Base-by-base conservation (phyloP, 2,113 vertebrate species). In the Ammospiza nelsoni region DNA sequence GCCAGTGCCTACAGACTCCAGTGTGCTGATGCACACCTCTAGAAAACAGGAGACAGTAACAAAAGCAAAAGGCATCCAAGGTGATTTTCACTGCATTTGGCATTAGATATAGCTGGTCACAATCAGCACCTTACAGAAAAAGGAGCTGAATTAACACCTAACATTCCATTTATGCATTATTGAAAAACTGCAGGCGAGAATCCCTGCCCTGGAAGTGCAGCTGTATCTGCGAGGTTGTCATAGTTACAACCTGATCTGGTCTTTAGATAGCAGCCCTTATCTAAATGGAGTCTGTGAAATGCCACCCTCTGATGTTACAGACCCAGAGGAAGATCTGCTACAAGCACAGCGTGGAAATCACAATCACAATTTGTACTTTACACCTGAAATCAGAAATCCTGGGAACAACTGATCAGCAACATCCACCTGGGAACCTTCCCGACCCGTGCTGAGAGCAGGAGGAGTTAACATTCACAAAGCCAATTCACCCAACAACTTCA, bases 241-340 rank as follows among this genome's bases (percentile, higher is more conserved):
- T 48, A 92, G 95, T 93, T 57, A 90, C 91, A 86, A 31, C 61
- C 61, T 22, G 54, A 88, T 74, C 31, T 59, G 80, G 25, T 61
- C 63, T 73, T 41, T 12, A 85, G 88, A 77, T 29, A 68, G n/a
- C 57, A 52, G 27, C 54, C 28, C 66, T 61, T 61, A 89, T 87
- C 82, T 65, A 62, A 92, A 84, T 33, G 41, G 41, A n/a, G 49
- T 23, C 88, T 91, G 63, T 84, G 82, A 84, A 88, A 48, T 35
- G 58, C 43, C 51, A 71, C 52, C 83, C 82, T 82, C 71, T 44
- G 48, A 2, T 4, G 37, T 17, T 19, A 54, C 1, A 63, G 51
- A 43, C 27, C 25, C 4, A 39, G 1, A 9, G 41, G 11, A 49
- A 67, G 63, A 71, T 28, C 61, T 65, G 54, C 55, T 33, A 3